Base-by-base conservation (phyloP, 2,113 vertebrate species). In the Nettapus auritus region DNA sequence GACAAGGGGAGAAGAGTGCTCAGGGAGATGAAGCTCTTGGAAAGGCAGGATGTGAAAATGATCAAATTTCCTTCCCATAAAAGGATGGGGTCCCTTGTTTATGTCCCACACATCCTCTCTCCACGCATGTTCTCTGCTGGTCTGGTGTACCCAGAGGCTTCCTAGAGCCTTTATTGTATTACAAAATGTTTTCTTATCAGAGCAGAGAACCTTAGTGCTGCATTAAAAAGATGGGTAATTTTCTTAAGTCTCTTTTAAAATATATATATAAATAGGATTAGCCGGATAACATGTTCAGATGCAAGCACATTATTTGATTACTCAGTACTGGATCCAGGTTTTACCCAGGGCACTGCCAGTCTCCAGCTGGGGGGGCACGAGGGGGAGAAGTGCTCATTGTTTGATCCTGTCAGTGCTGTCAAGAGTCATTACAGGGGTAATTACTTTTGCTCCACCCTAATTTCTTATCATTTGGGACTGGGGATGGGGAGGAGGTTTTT, bases 151-250 rank as follows among this genome's bases (percentile, higher is more conserved):
- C 97, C 97, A 97, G 97, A 96, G 97, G 98, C 98, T 97, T 97
- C 97, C 97, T 97, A 97, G 94, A 96, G 93, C 93, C 96, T 97
- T 98, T 98, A 98, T 98, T 97, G 59, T 97, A 98, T 98, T 98
- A 98, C 82, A 96, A 96, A 97, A 96, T 92, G 86, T 97, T 98
- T 98, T 97, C 97, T 98, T 98, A 98, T 98, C 98, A 95, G 95
- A 97, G 94, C 91, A 7, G 84, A 97, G 97, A 98, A 97, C 97
- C 97, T 97, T 97, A 97, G 94, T 97, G 97, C 97, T 97, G 96
- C 97, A 98, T 98, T 98, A 96, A 98, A 98, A 98, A 97, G 96
- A 98, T 77, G 94, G 97, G 94, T 98, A 98, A 98, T 98, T 98
- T 98, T 98, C 98, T 98, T 98, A 98, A 98, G 97, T 97, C 97